These are phyloP conservation scores for Palythoa caribaeorum DNA, from an alignment of 92 coral and sea anemone genomes.

Conservation along the genomic window DNA sequence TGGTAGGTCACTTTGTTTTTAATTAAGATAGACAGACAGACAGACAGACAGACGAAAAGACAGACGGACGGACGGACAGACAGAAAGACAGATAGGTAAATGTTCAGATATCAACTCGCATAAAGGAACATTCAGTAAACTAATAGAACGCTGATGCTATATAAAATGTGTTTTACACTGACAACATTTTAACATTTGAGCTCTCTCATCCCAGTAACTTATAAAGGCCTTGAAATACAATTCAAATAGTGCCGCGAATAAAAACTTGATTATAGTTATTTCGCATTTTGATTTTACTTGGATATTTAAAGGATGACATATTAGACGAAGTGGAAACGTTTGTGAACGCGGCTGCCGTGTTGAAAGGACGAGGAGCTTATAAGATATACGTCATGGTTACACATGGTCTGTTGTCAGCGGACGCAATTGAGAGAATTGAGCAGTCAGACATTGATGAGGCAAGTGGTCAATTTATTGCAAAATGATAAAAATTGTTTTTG, in stretches of 20 bases:
- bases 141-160: no score
- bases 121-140: no score
- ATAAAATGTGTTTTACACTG: no score
- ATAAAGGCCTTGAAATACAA: not conserved
- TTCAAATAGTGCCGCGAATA: not conserved
- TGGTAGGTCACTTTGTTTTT: no score
- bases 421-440: conserved; percentile 83
- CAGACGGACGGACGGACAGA: no score
- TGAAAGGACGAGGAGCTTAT: conserved; percentile 92
- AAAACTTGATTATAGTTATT: not conserved
- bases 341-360: conserved; percentile 87
- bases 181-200: no score
- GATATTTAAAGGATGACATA: conserved; percentile 82
- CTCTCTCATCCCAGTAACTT: no score
- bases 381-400: conserved; percentile 97
- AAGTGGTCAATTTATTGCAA: not conserved
- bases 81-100: no score
- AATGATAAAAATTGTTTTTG: not conserved
- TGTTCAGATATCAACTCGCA: no score
- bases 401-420: conserved; percentile 92
- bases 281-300: not conserved
- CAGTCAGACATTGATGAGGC: conserved; percentile 97
- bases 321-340: conserved; percentile 89
- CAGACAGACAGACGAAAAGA: no score
- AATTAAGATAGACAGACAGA: no score